Evolutionary conservation across 1,140 invertebrate species (phyloP), one percentile per base, ranked within the genome.

Genomic region (Calliopsis andreniformis): DNA sequence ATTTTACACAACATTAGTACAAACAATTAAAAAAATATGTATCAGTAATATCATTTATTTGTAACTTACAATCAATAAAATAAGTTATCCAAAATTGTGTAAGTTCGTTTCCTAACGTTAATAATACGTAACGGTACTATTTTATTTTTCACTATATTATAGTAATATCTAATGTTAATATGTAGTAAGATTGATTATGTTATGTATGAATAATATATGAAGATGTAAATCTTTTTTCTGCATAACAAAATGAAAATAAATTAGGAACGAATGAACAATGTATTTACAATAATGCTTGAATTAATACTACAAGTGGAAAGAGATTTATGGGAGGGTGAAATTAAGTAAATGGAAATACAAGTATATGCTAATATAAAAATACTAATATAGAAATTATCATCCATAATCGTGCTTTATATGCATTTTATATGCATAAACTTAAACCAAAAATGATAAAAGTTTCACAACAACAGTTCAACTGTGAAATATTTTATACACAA

Each of bases 341-440:
- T 43, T 32, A 55, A 20, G 55, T 32, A 53, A 23, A 71, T 39
- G 18, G 63, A 55, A n/a, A 43, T 51, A 49, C 0, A 23, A 32
- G 23, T 30, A 71, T 35, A 56, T 42, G 32, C 63, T 55, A 71
- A 63, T 63, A 56, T 39, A 73, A 59, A 78, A 77, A 67, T 77
- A 67, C 32, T 62, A 49, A 32, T 53, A 56, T 12, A 73, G 47
- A 53, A 10, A 39, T 71, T 67, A 45, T 39, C 28, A 69, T 68
- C 45, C 58, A 79, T 32, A 56, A 53, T 56, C 20, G 39, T 62
- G 25, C 42, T 43, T 35, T 49, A 62, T 42, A 51, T 62, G 25
- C 42, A 32, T 35, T 49, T 49, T 42, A 51, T 61, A 25, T 70
- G 16, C 42, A 43, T 55, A 75, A 43, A 79, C 42, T 12, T 53